Evolutionary conservation across 2,113 vertebrate genomes (phyloP), one percentile per base, ranked within the genome.

Genomic region (Theristicus caerulescens): DNA sequence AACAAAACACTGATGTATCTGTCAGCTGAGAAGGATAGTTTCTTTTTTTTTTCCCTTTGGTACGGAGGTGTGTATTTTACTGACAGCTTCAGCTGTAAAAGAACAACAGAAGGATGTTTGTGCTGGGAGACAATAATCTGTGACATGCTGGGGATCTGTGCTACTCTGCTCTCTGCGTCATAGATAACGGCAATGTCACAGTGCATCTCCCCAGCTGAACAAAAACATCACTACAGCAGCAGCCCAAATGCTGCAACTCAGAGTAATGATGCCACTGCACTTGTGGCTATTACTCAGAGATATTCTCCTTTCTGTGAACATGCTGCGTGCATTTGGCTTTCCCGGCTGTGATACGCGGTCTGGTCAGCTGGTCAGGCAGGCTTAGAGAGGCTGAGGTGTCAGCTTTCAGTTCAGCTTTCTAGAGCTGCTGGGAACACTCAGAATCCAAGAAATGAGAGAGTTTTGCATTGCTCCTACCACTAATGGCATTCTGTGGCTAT

Each of bases 101-200:
- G 71, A 93, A n/a, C 32, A 92, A 49, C 59, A 89, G 77, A 88
- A 92, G 65, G 57, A 88, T 93, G 70, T 93, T 95, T 97, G 73
- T 85, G 73, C 89, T 91, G 31, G 64, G 80, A 87, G 40, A 87
- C 73, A 76, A 54, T 87, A 91, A 91, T 82, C 57, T 11, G 4
- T 85, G 88, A 93, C 61, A 69, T 11, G 4, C 74, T 82, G 66
- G 73, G 88, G 91, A 91, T 94, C 86, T 89, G 55, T 15, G 42
- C 78, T 93, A 19, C 58, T 92, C 88, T 76, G 73, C 66, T 85
- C 59, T 66, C 73, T 94, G 88, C 27, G 4, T 79, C 62, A 4
- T 38, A 97, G 86, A 70, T 90, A 96, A 69, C 46, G 59, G 73
- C 69, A 87, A 18, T 94, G 86, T 47, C 93, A 84, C 58, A 89